Conservation (phyloP, 1,140 invertebrate genomes). For the Hylyphantes graminicola region DNA sequence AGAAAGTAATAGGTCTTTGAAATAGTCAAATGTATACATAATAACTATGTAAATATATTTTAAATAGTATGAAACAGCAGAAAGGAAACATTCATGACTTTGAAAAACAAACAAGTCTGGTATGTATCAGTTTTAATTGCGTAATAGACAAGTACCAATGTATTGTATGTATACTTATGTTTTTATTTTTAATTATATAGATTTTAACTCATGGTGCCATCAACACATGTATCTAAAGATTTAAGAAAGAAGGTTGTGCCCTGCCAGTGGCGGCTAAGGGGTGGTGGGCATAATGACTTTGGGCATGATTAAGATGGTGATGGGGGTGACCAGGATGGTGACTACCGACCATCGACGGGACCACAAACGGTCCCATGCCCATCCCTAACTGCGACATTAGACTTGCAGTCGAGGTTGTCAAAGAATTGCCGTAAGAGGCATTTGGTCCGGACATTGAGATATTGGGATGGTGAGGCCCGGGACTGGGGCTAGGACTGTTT, state of each 20-base stretch:
- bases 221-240: constrained; percentile 24
- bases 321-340: constrained; percentile 37
- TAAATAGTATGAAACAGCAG: no score
- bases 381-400: constrained; percentile 55
- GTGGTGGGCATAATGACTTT: constrained; percentile 50
- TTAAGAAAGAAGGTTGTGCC: constrained; percentile 51
- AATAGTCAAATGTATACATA: no score
- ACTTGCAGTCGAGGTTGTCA: constrained; percentile 34
- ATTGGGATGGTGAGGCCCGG: constrained; percentile 47
- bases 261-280: constrained; percentile 27
- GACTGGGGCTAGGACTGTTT: constrained; percentile 38
- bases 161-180: no score
- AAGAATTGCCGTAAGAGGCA: constrained; percentile 42
- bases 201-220: constrained; percentile 46
- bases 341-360: constrained; percentile 39
- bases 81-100: no score
- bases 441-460: constrained; percentile 26
- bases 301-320: constrained; percentile 39
- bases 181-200: neutral
- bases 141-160: no score
- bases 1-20: no score
- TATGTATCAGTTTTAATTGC: no score
- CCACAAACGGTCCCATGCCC: constrained; percentile 52
- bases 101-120: no score
- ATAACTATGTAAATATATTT: no score